Base-by-base conservation (phyloP, 2,113 vertebrate species). In the Tylochromis polylepis region DNA sequence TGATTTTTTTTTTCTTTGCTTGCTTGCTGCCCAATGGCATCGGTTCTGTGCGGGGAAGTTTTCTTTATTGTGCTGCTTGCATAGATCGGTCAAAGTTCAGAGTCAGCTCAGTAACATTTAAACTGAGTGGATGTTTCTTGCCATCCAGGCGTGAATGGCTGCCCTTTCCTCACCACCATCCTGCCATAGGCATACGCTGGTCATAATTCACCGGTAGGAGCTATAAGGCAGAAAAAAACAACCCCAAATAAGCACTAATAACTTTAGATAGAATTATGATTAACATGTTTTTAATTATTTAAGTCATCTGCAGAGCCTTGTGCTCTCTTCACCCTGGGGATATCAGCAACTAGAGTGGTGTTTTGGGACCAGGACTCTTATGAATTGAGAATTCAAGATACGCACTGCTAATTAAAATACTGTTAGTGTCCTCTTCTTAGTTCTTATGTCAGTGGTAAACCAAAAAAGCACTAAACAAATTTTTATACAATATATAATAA, bases 41-140 rank as follows among this genome's bases (percentile, higher is more conserved):
- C 31, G 16, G 10, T 46, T 36, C 14, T 8, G 18, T 57, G 18
- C 1, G 2, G 18, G 46, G 18, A 85, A 9, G 24, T 70, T 22
- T 86, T 80, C 11, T 75, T 31, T 78, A 24, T 81, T 55, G 86
- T 9, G 86, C 11, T 27, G 4, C 36, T 70, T 79, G 31, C 31
- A 79, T n/a, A 14, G 12, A 56, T n/a, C 56, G 51, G 87, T 87
- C 82, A 92, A 79, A 83, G 90, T 59, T 92, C 53, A 86, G 34
- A 57, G 22, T 85, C 55, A 65, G 81, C 79, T 86, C 38, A 87
- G 57, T 46, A 81, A 77, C 84, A 87, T 41, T 78, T 36, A 55
- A 82, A 53, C 41, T 38, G 27, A 85, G 80, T 51, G 34, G 57
- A 89, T 77, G 85, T 89, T 88, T 82, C 12, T 79, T 93, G 83